Evolutionary conservation across 2,888 invertebrate species (phyloP), one percentile per base, ranked within the genome.

Genomic region (Pyrrhia umbra): DNA sequence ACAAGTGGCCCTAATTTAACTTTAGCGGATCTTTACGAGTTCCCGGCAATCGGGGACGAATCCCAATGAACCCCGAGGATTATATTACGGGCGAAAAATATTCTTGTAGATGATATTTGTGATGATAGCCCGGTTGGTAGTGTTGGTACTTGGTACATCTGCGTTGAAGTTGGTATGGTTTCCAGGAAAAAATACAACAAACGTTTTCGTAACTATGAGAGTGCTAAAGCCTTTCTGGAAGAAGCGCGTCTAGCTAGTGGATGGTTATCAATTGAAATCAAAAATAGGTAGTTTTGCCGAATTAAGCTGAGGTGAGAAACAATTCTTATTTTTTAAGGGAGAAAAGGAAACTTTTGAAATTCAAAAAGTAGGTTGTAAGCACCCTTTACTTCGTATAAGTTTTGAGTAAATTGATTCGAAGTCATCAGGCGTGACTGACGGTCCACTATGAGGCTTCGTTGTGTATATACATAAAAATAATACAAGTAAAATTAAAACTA

Each of bases 1-100:
- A 89, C 88, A 89, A 90, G 89, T 88, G 84, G 81, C 77, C 77
- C 84, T 88, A 90, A 90, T 90, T 90, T 90, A 90, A 90, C 90
- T 90, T 90, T 87, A 84, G 82, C 83, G 84, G 85, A 88, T 88
- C 88, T 88, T 88, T 84, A 84, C 85, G 86, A 86, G 85, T 84
- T 83, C 73, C 68, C 81, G 76, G 82, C 83, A 83, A 79, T 81
- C 76, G 64, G 78, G 75, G 74, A 75, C 71, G 85, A 85, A 85
- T 85, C 78, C 77, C 79, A 85, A 85, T 85, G 85, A 85, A 83
- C 62, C 43, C 73, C 27, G 15, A 52, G 72, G 65, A 65, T 74
- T 66, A 75, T 57, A 66, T 66, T 60, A 60, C 15, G 30, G 45
- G 40, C 55, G 30, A n/a, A 47, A 59, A 61, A 75, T 63, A 51